Evolutionary conservation across 2,888 invertebrate genomes (phyloP), one percentile per base, ranked within the genome.

Genomic region (Emmelina monodactyla): DNA sequence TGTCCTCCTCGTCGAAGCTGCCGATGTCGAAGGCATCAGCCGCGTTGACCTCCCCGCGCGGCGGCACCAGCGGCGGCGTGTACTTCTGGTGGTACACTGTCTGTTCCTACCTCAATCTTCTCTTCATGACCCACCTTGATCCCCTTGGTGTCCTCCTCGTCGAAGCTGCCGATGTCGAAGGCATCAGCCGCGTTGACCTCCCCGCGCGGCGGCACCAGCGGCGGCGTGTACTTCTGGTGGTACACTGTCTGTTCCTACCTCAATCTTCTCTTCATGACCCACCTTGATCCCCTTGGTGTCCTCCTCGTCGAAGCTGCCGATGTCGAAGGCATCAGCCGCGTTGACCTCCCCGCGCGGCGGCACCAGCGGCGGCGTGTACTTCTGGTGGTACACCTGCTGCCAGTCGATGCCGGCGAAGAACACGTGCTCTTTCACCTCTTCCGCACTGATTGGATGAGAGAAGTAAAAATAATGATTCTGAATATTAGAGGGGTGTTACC

Each of bases 101-200:
- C n/a, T n/a, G n/a, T n/a, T n/a, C n/a, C n/a, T n/a, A n/a, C n/a
- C n/a, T n/a, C n/a, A n/a, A n/a, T n/a, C n/a, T n/a, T n/a, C n/a
- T n/a, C n/a, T n/a, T n/a, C n/a, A n/a, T n/a, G n/a, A n/a, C n/a
- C n/a, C n/a, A 90, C 90, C 84, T 97, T 97, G 55, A 98, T 97
- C 44, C 98, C 98, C 73, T 99, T 99, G 16, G 98, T 98, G 65
- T 99, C 99, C 68, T 99, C 99, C 64, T 99, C 99, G 62, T 99
- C 99, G 72, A 99, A 99, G 47, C 97, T 97, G 44, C 99, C 99
- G 60, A 99, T 99, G 66, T 98, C 98, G 71, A 99, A 99, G 15
- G 99, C 99, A 72, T 99, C 99, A 1, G 99, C 99, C 2, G 99
- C 99, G 75, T 99, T 99, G 16, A 99, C 99, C 73, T 99, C 99